Evolutionary conservation across 2,888 invertebrate species (phyloP).

Genomic region (Masnerella sp.): DNA sequence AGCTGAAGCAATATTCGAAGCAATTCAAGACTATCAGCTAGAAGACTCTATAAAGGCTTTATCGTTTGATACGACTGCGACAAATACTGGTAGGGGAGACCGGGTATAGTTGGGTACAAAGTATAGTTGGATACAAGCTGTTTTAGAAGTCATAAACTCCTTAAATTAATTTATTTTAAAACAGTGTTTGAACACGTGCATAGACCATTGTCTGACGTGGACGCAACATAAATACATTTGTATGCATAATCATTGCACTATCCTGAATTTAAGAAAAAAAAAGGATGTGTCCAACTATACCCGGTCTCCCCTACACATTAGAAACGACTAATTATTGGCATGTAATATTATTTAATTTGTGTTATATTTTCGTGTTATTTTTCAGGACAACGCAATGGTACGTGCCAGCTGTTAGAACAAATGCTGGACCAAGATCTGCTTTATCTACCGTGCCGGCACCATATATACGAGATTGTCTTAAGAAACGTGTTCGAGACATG

Average conservation of each 20-base stretch:
- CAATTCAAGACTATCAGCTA: not conserved
- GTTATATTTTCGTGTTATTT: not conserved
- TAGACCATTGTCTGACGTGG: no score
- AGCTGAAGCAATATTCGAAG: not conserved
- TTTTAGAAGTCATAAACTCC: no score
- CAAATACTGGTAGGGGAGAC: not conserved
- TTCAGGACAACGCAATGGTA: constrained; percentile 6
- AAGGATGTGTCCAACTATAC: no score
- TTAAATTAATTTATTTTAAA: no score
- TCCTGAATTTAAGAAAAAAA: no score
- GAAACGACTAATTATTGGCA: not conserved
- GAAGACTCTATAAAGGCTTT: not conserved
- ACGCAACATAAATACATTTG: no score
- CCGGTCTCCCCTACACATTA: no score
- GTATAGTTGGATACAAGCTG: no score
- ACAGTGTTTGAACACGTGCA: no score
- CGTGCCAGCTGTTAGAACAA: not conserved
- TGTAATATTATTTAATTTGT: not conserved
- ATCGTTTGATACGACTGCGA: not conserved
- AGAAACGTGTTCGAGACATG: constrained; percentile 7
- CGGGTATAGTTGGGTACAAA: no score
- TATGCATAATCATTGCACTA: no score
- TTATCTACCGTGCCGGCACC: constrained; percentile 2
- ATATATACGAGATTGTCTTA: constrained; percentile 1
- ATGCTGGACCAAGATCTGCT: not conserved